Evolutionary conservation across 2,113 vertebrate genomes (phyloP).

Genomic region (Mastomys coucha): DNA sequence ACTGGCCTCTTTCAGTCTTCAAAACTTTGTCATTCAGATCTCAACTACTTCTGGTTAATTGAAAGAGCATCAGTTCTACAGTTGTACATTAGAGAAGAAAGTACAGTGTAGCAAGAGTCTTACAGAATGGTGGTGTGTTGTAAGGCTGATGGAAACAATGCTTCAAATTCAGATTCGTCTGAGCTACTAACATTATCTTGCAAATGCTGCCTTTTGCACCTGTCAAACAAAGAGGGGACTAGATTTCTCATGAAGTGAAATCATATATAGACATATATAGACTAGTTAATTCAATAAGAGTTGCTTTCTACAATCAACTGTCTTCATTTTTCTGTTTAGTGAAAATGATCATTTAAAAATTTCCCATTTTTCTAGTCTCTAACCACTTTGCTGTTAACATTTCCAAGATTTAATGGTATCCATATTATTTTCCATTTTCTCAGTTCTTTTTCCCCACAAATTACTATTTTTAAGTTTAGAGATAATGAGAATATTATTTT

Average conservation of each 20-base stretch:
- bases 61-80: not conserved
- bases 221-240: not conserved
- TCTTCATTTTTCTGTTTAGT: not conserved
- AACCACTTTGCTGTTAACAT: not conserved
- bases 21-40: not conserved
- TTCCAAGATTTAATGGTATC: not conserved
- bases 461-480: conserved; percentile 16
- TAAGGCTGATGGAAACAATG: not conserved
- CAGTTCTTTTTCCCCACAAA: not conserved
- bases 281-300: not conserved
- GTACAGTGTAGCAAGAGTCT: not conserved
- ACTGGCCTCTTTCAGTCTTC: not conserved
- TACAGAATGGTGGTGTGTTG: no score
- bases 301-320: not conserved
- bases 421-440: conserved; percentile 30
- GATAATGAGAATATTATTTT: conserved; percentile 19
- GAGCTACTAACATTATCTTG: not conserved
- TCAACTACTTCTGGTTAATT: not conserved
- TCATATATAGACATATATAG: no score
- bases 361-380: conserved; percentile 16
- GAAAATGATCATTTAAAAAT: not conserved
- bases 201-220: not conserved
- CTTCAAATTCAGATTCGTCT: not conserved
- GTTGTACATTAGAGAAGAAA: not conserved
- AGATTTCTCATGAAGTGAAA: not conserved